A percentile compares a stretch with the other conserved stretches of the same genome.
These are phyloP conservation scores for Galleria mellonella DNA, from an alignment of 1,140 invertebrate genomes.

Conservation along the genomic window DNA sequence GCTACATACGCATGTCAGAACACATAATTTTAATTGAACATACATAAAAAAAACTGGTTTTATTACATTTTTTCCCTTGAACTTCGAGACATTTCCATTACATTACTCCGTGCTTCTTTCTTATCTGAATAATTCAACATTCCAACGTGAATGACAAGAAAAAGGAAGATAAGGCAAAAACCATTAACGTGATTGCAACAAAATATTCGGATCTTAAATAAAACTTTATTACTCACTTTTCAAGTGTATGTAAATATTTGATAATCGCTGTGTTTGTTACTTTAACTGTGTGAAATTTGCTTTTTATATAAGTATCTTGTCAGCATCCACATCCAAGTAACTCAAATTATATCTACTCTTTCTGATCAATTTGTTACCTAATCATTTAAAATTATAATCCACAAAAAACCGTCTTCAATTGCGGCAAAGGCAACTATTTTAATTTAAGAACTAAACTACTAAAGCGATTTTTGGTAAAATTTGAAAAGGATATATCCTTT, in stretches of 20 bases:
- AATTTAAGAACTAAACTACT: no score
- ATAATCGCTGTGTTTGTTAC: no score
- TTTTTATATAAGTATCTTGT: no score
- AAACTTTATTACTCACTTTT: background rate
- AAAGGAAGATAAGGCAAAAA: constrained; percentile 15
- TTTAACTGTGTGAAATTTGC: no score
- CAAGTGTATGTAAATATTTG: background rate
- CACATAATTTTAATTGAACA: constrained; percentile 26
- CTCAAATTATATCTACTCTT: no score
- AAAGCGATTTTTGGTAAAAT: no score
- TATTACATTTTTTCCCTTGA: constrained; percentile 25
- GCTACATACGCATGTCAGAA: constrained; percentile 15
- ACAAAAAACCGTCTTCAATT: no score
- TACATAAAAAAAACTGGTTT: constrained; percentile 15
- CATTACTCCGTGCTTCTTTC: constrained; percentile 16
- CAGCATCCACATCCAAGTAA: no score
- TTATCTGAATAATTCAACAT: constrained; percentile 28
- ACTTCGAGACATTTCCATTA: constrained; percentile 28
- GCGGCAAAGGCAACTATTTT: no score
- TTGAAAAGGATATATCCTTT: no score
- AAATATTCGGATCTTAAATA: constrained; percentile 15
- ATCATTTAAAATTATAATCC: no score
- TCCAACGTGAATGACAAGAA: constrained; percentile 14
- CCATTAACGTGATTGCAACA: constrained; percentile 27
- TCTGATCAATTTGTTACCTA: no score